Conservation (phyloP, 2,113 vertebrate species). For the Tachysurus fulvidraco region DNA sequence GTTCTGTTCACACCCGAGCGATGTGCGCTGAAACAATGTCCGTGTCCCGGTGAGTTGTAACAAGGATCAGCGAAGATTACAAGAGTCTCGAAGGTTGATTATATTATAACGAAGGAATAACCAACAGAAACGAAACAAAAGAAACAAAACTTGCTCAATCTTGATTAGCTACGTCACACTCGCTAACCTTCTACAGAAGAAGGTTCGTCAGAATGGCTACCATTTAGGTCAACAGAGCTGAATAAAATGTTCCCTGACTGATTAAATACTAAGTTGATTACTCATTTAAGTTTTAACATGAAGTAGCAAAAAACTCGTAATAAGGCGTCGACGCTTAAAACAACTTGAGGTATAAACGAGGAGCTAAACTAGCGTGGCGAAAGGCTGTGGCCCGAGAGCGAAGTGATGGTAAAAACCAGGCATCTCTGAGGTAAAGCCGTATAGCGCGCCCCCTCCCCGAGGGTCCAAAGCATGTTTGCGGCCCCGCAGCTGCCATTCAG, state of each 20-base stretch:
- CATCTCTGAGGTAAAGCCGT: not conserved
- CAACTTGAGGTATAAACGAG: not conserved
- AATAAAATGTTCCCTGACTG: not conserved
- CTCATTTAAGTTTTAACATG: not conserved
- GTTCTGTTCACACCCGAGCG: too few species aligned
- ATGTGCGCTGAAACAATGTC: too few species aligned
- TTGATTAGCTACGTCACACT: not conserved
- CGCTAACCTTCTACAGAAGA: not conserved
- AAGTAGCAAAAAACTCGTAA: not conserved
- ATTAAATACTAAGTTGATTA: not conserved
- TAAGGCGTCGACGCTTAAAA: not conserved
- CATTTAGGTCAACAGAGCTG: not conserved
- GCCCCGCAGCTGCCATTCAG: slow-evolving; percentile 12
- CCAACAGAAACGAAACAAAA: not conserved
- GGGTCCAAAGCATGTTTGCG: not conserved
- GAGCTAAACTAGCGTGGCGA: not conserved
- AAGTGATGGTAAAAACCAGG: not conserved
- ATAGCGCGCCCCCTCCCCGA: not conserved
- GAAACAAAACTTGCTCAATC: too few species aligned
- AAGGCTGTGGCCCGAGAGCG: not conserved
- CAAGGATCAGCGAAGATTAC: not conserved
- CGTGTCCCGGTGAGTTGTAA: not conserved
- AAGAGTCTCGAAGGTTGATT: not conserved
- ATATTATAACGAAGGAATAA: not conserved
- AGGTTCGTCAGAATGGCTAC: not conserved